Base-by-base conservation (phyloP, 2,113 vertebrate species). In the Heterotilapia buettikoferi region DNA sequence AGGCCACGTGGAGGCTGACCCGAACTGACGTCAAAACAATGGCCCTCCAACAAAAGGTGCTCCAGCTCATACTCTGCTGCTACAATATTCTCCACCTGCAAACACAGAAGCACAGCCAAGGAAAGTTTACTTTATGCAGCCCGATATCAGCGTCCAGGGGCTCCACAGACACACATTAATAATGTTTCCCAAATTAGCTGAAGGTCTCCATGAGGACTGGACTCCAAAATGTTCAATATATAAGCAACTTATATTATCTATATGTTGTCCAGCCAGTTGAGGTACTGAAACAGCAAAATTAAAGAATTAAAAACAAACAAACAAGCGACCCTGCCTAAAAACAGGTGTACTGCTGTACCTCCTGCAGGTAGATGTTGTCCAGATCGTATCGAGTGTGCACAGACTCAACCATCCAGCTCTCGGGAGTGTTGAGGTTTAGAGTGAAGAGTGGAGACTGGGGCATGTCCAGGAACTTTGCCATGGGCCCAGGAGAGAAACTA, bases 391-490 rank as follows among this genome's bases (percentile, higher is more conserved):
- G 97, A 5, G 99, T 98, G 93, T 94, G 96, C 66, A 99, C 98
- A 18, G 99, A 99, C 89, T 99, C 98, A 36, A 99, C 98, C 98
- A 99, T 99, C 99, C 99, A 99, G 84, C 98, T 98, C 94, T 99
- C 99, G 0, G 99, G 98, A 12, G 98, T 99, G 94, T 98, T 99
- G 56, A 99, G 95, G 94, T 98, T 99, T 91, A 99, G 93, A 50
- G 98, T 99, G 92, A 99, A 99, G 53, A 99, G 96, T 0, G 98
- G 98, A 82, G 98, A 97, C 80, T 98, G 98, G 11, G 99, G 98
- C 98, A 99, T 99, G 96, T 99, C 98, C 92, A 99, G 92, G 94
- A 99, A 99, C 87, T 96, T 98, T 36, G 98, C 98, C 93, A 99
- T 93, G 47, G 99, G 98, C 45, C 98, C 98, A 3, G 97, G 96